Conservation (phyloP, 2,888 invertebrate genomes). For the Cerastis rubricosa region DNA sequence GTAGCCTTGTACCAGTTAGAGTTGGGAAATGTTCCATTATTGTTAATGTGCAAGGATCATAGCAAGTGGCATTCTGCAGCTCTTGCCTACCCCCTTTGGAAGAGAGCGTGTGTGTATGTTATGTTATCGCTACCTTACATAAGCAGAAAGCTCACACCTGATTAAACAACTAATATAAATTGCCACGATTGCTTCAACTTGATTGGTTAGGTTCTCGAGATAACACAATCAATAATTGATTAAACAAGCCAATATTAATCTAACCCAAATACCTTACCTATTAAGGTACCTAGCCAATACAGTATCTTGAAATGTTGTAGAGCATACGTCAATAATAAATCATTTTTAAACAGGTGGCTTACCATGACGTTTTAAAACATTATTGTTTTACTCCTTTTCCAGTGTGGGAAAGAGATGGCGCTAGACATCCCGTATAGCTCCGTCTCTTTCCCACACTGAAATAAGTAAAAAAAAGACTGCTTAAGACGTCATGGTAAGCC, state of each 20-base stretch:
- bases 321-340: background rate
- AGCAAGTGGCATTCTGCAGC: background rate
- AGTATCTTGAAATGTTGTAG: background rate
- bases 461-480: too few species aligned
- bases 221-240: constrained; percentile 16
- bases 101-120: background rate
- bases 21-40: background rate
- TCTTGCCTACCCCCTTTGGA: background rate
- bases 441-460: too few species aligned
- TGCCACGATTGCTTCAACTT: constrained; percentile 1
- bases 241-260: constrained; percentile 6
- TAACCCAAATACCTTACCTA: background rate
- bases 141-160: background rate
- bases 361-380: too few species aligned
- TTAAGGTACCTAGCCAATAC: background rate
- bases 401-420: too few species aligned
- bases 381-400: too few species aligned
- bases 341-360: background rate
- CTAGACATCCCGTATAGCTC: too few species aligned
- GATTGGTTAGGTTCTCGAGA: constrained; percentile 15
- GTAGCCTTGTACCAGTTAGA: background rate
- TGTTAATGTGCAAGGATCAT: background rate
- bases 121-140: background rate
- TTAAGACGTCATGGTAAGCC: too few species aligned
- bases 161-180: background rate